phyloP scores from a whole-genome alignment of 2,797 vertebrate genomes.

The Hippopotamyrus pictus region DNA sequence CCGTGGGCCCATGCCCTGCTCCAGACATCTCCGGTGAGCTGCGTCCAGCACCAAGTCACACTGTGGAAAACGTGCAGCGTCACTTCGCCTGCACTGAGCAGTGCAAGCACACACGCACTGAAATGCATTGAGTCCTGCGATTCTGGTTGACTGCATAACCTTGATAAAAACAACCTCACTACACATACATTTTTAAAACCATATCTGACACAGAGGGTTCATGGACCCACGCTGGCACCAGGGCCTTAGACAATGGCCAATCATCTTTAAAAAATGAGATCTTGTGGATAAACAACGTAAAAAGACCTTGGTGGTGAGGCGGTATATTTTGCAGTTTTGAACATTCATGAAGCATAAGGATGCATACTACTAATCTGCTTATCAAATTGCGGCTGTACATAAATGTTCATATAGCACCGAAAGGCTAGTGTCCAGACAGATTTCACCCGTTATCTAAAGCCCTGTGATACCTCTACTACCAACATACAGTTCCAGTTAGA shows the following conservation, averaged over 20 bases:
- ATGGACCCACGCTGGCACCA: neutral
- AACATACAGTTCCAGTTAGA: neutral
- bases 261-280: neutral
- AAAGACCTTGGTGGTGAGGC: neutral
- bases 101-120: neutral
- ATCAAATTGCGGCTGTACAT: neutral
- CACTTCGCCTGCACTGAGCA: neutral
- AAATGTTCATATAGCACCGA: neutral
- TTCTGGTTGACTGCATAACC: neutral
- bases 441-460: neutral
- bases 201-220: neutral
- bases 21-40: slow-evolving; percentile 86
- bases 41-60: slow-evolving; percentile 96
- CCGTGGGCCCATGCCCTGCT: slow-evolving; percentile 77
- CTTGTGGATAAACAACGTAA: neutral
- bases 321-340: neutral
- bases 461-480: neutral
- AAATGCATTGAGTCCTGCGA: neutral
- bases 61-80: slow-evolving; percentile 45
- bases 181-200: neutral
- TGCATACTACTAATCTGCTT: neutral
- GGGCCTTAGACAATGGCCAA: neutral
- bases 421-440: neutral
- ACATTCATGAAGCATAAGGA: neutral
- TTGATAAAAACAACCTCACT: neutral